Evolutionary conservation across 2,888 invertebrate species (phyloP).

Genomic region (Callinectes sapidus): DNA sequence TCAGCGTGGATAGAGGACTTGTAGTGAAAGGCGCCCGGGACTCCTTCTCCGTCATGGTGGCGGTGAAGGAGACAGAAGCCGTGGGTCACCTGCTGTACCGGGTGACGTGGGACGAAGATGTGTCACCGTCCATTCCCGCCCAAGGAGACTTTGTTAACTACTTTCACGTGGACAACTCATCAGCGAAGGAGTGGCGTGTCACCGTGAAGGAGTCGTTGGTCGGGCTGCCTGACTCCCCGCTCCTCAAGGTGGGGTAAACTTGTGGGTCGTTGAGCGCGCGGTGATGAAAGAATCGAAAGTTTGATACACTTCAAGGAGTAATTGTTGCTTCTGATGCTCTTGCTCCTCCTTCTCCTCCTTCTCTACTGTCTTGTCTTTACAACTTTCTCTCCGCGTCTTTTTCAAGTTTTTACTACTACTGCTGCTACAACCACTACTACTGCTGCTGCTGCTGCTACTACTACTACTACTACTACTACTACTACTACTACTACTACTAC

Average conservation of each 20-base stretch:
- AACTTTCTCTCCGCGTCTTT: too few relatives aligned
- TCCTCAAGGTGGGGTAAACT: background rate
- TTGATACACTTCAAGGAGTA: background rate
- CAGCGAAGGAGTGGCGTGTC: background rate
- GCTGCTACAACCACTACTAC: background rate
- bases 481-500: background rate
- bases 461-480: background rate
- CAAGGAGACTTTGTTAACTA: slow-evolving; percentile 8
- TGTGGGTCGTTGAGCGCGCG: background rate
- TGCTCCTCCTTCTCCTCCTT: background rate
- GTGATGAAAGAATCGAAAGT: background rate
- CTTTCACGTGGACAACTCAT: background rate
- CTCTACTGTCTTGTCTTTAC: background rate
- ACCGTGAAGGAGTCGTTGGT: background rate
- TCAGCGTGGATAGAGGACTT: background rate
- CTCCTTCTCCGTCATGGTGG: background rate
- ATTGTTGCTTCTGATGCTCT: background rate
- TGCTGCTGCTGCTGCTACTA: background rate
- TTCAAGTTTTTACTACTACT: background rate
- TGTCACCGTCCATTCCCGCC: background rate
- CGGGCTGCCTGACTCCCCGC: slow-evolving; percentile 11
- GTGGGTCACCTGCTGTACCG: background rate
- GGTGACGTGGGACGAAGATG: slow-evolving; percentile 18
- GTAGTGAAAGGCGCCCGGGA: background rate
- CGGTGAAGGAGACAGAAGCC: background rate